Percentiles rank a stretch among this genome's conserved stretches.
phyloP scores from a whole-genome alignment of 2,797 vertebrate species.

The Tangara arthus region DNA sequence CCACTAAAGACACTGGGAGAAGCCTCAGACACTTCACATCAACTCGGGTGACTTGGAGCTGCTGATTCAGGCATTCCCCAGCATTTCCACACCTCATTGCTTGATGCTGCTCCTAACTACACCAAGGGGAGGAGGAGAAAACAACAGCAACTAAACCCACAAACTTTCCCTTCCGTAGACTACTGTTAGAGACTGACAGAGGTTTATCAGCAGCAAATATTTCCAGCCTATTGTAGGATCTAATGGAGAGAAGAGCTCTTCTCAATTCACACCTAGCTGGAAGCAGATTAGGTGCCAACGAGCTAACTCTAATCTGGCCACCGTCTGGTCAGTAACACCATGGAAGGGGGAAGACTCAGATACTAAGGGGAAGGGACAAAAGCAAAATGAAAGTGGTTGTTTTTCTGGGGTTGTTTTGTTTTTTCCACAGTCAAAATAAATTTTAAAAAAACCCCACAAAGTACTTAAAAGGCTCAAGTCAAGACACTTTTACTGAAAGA shows the following conservation, averaged over 20 bases:
- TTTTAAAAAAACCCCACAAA: rapidly evolving
- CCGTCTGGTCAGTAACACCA: background rate
- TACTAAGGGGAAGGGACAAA: background rate
- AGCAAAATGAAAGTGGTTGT: background rate
- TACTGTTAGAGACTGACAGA: background rate
- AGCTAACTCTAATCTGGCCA: background rate
- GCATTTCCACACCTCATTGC: background rate
- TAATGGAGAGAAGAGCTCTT: background rate
- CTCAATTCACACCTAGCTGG: background rate
- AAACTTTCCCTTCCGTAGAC: background rate
- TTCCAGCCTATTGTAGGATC: background rate
- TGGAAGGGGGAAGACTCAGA: background rate
- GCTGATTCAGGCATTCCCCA: background rate
- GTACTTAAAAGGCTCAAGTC: background rate
- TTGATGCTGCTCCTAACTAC: background rate
- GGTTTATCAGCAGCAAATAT: background rate
- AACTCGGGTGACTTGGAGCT: background rate
- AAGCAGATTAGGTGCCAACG: background rate
- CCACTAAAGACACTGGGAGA: background rate
- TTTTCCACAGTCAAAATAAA: background rate
- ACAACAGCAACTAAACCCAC: background rate
- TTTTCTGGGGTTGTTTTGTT: background rate
- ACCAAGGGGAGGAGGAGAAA: background rate
- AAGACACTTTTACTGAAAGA: background rate
- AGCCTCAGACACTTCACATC: background rate